Percentiles rank a stretch among this genome's conserved stretches.
These are phyloP conservation scores for Tragopan temminckii DNA, from an alignment of 2,797 vertebrate genomes.

Conservation along the genomic window DNA sequence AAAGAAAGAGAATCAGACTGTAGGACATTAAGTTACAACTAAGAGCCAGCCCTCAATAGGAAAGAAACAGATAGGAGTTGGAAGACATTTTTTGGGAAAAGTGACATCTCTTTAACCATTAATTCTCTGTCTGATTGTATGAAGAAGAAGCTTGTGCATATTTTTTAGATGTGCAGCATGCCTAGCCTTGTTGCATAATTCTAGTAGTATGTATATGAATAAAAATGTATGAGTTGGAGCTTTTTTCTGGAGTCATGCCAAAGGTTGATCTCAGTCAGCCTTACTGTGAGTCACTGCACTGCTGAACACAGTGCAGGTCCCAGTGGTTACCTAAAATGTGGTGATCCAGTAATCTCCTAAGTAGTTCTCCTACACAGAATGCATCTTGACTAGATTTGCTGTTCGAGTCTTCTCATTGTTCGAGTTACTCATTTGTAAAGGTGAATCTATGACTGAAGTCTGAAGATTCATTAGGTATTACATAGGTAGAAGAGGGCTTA, in stretches of 20 bases:
- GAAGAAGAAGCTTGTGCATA: background rate
- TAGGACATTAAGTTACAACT: background rate
- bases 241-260: background rate
- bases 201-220: background rate
- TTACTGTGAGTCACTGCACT: background rate
- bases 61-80: background rate
- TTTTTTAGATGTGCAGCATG: background rate
- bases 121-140: background rate
- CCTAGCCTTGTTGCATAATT: background rate
- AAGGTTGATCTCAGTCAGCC: background rate
- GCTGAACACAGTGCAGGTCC: background rate
- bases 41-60: background rate
- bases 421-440: background rate
- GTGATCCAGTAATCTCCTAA: background rate
- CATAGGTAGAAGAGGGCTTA: background rate
- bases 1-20: background rate
- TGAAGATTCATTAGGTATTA: background rate
- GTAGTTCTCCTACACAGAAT: background rate
- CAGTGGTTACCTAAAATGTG: accelerated
- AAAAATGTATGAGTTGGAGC: background rate
- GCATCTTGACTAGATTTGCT: background rate
- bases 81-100: background rate
- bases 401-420: background rate
- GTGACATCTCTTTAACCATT: background rate
- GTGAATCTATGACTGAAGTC: background rate